phyloP scores from a whole-genome alignment of 37 sponge, comb jelly and placozoan genomes.

The Haliclona indistincta region DNA sequence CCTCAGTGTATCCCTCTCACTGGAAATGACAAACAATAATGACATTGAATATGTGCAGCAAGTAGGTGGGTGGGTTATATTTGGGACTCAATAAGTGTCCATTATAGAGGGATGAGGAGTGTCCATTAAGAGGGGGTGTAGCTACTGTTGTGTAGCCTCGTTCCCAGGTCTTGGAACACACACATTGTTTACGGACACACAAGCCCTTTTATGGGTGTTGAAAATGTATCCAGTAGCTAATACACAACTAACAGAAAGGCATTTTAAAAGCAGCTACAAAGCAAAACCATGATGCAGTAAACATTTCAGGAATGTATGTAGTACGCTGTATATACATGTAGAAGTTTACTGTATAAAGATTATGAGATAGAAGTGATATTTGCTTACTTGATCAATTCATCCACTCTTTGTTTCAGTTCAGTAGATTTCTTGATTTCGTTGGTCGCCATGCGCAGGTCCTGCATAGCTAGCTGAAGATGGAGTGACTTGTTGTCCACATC shows the following conservation, averaged over 20 bases:
- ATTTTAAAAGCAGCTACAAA: no score
- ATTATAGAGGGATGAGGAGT: no score
- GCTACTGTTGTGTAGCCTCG: not conserved
- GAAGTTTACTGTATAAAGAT: not conserved
- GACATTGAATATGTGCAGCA: not conserved
- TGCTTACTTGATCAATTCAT: slow-evolving; percentile 37
- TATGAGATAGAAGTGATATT: not conserved
- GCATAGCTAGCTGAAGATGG: slow-evolving; percentile 57
- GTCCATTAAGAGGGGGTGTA: no score
- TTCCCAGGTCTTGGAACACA: not conserved
- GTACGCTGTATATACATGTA: no score
- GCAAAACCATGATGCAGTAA: no score
- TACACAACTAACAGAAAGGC: no score
- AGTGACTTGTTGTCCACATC: slow-evolving; percentile 62
- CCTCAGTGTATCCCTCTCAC: slow-evolving; percentile 33
- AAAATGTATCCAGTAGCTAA: no score
- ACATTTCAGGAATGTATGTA: no score
- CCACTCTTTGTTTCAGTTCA: slow-evolving; percentile 28
- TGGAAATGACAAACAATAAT: slow-evolving; percentile 5
- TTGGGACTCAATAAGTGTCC: no score
- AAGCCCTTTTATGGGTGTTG: no score
- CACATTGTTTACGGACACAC: not conserved
- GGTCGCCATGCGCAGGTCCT: slow-evolving; percentile 64
- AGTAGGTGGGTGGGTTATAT: no score
- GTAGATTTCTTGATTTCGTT: slow-evolving; percentile 55